Base-by-base conservation (phyloP, 2,888 invertebrate genomes). In the Nymphalis c-album region DNA sequence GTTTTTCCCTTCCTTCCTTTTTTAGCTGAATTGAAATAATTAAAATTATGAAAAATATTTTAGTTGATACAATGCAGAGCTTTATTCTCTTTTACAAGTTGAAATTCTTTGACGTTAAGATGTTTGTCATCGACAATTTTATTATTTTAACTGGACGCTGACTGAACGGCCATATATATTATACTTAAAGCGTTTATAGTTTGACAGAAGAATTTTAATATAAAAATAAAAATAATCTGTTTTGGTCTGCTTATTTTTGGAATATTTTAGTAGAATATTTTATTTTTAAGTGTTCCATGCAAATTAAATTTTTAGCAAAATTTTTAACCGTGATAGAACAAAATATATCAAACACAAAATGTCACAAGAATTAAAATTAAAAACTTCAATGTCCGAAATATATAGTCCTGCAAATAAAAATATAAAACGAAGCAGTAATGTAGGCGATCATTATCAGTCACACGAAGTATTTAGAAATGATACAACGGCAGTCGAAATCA, bases 401-500 rank as follows among this genome's bases (percentile, higher is more conserved):
- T 22, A 40, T 16, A 57, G 55, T 17, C 35, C 22, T 22, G 6
- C 51, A 26, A 18, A 46, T n/a, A 46, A 51, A 20, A 51, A 59
- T 40, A 59, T 7, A 1, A 26, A 6, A n/a, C 13, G 31, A 20
- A 7, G 5, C 20, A n/a, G 18, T 16, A 40, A 47, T 20, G 26
- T 40, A 20, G 18, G 10, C 3, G 46, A 60, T 20, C 55, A 17
- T 16, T 71, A 66, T 53, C 45, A 55, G 8, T 67, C 86, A 0
- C 85, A 81, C 58, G 86, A 89, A 74, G 85, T 89, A 5, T 88
- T 87, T 68, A 81, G 86, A 71, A 90, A 90, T 67, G 85, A 86
- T 35, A 87, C 86, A 13, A 88, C 87, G 31, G 85, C 89, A 1
- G 85, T 90, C 2, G 90, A 90, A 77, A 84, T 90, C 5, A 81